Evolutionary conservation across 2,797 vertebrate species (phyloP), one percentile per base, ranked within the genome.

Genomic region (Ctenochaetus hawaiiensis): DNA sequence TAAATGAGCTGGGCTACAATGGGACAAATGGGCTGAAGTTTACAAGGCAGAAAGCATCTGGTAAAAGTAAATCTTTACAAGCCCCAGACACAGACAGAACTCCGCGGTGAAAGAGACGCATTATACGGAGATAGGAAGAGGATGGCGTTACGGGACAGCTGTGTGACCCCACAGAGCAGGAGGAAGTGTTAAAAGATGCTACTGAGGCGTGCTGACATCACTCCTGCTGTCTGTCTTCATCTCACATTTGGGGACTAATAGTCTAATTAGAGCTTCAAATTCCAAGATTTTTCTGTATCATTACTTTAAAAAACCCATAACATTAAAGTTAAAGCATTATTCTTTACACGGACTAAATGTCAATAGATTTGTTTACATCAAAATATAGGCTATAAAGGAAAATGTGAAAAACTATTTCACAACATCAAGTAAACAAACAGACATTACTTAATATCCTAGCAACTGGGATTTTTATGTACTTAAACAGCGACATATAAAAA

Each of bases 141-240:
- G 71, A 64, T 53, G n/a, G 12, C 67, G 92, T 94, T 90, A 92
- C 43, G 66, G 81, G 87, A 82, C 87, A 92, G 89, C 83, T 91
- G 90, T 72, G 85, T 67, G 75, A 80, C 78, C 72, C 61, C 26
- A 77, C 57, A 71, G 78, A 76, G 75, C 30, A 45, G 39, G 62
- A 76, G 77, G 78, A 87, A 67, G 81, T 69, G 82, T 69, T 75
- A 67, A 80, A 85, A 63, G 87, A 88, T 72, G 87, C 78, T 81
- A 81, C 85, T 43, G 74, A 78, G 70, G 44, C 47, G 2, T 54
- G 73, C 1, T 23, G 60, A 75, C 67, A 63, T 60, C 6, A 8
- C 54, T 62, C 2, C 2, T n/a, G 43, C 22, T 65, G 26, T 18
- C 13, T 10, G 18, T 17, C 39, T 66, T 69, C n/a, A 10, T 63